Evolutionary conservation across 2,888 invertebrate species (phyloP).

Genomic region (Bombyx huttoni): DNA sequence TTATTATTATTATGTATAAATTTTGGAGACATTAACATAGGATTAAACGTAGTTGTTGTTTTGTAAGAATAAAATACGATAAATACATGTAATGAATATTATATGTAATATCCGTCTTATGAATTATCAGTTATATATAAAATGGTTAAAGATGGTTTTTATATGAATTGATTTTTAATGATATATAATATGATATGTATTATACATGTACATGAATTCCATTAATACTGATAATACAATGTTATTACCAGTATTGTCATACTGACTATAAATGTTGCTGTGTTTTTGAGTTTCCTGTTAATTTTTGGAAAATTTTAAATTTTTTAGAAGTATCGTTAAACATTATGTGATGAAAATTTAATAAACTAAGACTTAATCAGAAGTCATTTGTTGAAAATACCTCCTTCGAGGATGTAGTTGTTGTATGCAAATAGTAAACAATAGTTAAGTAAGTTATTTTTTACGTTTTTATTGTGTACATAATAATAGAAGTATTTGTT

Average conservation of each 20-base stretch:
- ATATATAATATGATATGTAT: slow-evolving; percentile 40
- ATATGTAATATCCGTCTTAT: slow-evolving; percentile 70
- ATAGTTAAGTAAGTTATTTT: slow-evolving; percentile 74
- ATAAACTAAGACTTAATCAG: slow-evolving; percentile 67
- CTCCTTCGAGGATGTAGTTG: slow-evolving; percentile 65
- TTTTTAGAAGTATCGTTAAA: slow-evolving; percentile 66
- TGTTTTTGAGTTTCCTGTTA: slow-evolving; percentile 46
- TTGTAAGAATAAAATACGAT: slow-evolving; percentile 64
- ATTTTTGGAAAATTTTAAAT: slow-evolving; percentile 49
- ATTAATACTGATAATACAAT: slow-evolving; percentile 36
- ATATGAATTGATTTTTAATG: slow-evolving; percentile 64
- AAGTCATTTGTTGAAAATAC: slow-evolving; percentile 67
- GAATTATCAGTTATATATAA: slow-evolving; percentile 55
- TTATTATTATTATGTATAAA: slow-evolving; percentile 45
- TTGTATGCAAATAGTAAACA: slow-evolving; percentile 68
- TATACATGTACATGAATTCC: slow-evolving; percentile 52
- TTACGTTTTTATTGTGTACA: slow-evolving; percentile 72
- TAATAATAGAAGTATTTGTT: slow-evolving; percentile 56
- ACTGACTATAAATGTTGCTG: slow-evolving; percentile 39
- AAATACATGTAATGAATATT: slow-evolving; percentile 62
- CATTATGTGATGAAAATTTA: slow-evolving; percentile 67
- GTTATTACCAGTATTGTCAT: slow-evolving; percentile 28
- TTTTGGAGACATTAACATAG: slow-evolving; percentile 46
- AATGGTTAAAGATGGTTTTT: slow-evolving; percentile 64
- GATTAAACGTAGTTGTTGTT: slow-evolving; percentile 66